Evolutionary conservation across 2,113 vertebrate species (phyloP), one percentile per base, ranked within the genome.

Genomic region (Prinia subflava): DNA sequence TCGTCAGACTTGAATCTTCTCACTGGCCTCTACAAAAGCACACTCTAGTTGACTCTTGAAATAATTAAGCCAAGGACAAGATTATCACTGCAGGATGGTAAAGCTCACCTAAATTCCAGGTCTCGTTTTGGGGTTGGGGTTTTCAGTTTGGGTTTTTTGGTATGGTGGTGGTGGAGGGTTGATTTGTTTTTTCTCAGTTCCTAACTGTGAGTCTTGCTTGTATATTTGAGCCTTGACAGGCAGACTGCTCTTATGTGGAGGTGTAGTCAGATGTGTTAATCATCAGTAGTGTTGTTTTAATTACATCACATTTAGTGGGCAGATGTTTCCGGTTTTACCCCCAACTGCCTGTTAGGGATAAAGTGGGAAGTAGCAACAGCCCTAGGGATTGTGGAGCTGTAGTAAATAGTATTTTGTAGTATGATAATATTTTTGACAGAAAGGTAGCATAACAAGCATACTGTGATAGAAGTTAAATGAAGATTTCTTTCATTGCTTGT

Each of bases 281-380:
- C 20, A 53, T 33, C 68, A 75, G 33, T 4, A n/a, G n/a, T 28
- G 41, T 63, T 57, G 23, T 52, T 35, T 53, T 50, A 68, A 74
- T 76, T 70, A 89, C 7, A 13, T 79, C 80, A 25, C 79, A 37
- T 49, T 86, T 60, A 55, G 57, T 68, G 64, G 81, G 75, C 91
- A 95, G 93, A 41, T 87, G 68, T 93, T 97, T 97, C 95, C 3
- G 20, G 86, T 20, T 64, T 52, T 49, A 56, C 5, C 42, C 60
- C 39, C 73, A 79, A 2, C 28, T 81, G 30, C 28, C 10, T 37
- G 3, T 20, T 55, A 35, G 27, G 18, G 31, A 27, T 89, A 33
- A 85, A 73, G 39, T n/a, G 87, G 81, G 70, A 94, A 79, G 41
- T 4, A 57, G 49, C 9, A 13, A 63, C 50, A 73, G 44, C 55